Evolutionary conservation across 2,888 invertebrate species (phyloP).

Genomic region (Polydrusus cervinus): DNA sequence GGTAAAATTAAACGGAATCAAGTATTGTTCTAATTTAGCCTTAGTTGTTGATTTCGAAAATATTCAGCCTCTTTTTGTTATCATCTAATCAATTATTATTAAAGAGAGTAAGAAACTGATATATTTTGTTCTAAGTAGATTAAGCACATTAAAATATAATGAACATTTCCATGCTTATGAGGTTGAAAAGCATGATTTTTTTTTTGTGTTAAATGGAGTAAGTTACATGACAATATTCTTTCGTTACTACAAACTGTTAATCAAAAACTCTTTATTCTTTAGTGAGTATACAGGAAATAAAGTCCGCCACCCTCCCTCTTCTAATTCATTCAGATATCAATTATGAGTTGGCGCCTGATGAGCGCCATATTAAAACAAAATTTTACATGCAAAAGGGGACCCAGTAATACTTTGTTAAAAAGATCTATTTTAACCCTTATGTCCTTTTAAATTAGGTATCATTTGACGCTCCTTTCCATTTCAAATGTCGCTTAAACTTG

Average conservation of each 20-base stretch:
- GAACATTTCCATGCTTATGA: slow-evolving; percentile 10
- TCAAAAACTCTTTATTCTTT: not conserved
- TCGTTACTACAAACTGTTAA: not conserved
- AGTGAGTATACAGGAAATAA: too few relatives aligned
- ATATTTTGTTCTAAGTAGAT: slow-evolving; percentile 2
- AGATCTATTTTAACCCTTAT: too few relatives aligned
- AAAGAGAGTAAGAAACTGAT: not conserved
- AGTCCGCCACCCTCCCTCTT: too few relatives aligned
- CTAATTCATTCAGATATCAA: too few relatives aligned
- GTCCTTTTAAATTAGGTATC: too few relatives aligned
- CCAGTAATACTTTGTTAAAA: too few relatives aligned
- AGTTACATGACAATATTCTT: not conserved
- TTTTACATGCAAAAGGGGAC: too few relatives aligned
- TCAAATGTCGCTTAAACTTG: too few relatives aligned
- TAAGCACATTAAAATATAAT: not conserved
- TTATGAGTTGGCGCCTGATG: too few relatives aligned
- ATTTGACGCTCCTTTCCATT: too few relatives aligned
- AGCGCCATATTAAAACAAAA: too few relatives aligned
- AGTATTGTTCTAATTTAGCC: not conserved
- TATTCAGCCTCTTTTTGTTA: not conserved
- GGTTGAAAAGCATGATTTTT: not conserved
- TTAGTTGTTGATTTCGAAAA: not conserved
- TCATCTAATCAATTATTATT: not conserved
- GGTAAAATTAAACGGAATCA: slow-evolving; percentile 6
- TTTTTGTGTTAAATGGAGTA: not conserved